Conservation (phyloP, 2,888 invertebrate genomes). For the Cetonia aurata region DNA sequence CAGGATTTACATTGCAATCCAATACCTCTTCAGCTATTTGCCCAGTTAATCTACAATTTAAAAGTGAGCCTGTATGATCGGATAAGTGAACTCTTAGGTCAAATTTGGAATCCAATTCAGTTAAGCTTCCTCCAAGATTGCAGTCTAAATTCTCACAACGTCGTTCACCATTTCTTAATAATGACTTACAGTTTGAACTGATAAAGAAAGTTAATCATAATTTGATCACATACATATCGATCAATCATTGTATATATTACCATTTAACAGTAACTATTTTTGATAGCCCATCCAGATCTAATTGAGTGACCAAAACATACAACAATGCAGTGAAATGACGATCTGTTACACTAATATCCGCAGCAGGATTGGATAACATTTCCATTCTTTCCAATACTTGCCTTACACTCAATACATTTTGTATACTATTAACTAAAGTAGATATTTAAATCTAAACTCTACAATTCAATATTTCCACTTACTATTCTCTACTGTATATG, state of each 20-base stretch:
- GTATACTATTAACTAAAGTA: conserved; percentile 68
- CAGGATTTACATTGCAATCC: conserved; percentile 69
- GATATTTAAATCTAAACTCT: background rate
- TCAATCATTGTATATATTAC: conserved; percentile 51
- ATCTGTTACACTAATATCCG: conserved; percentile 49
- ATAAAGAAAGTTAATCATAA: background rate
- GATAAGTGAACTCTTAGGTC: conserved; percentile 75
- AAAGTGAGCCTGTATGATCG: conserved; percentile 78
- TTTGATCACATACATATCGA: too few species aligned
- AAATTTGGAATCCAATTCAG: conserved; percentile 65
- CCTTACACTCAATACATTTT: conserved; percentile 72
- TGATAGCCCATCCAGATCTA: conserved; percentile 77
- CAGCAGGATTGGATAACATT: conserved; percentile 59
- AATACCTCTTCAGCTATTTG: conserved; percentile 72
- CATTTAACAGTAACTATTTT: conserved; percentile 66
- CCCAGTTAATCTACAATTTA: conserved; percentile 71
- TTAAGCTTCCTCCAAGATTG: conserved; percentile 57
- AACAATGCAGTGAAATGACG: conserved; percentile 79
- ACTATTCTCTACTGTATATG: conserved; percentile 64
- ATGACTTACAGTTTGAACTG: conserved; percentile 58
- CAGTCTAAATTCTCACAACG: conserved; percentile 65
- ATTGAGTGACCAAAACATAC: conserved; percentile 75
- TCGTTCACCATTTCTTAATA: conserved; percentile 34
- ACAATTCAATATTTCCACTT: conserved; percentile 51
- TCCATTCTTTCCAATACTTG: conserved; percentile 69